A percentile compares a stretch with the other conserved stretches of the same genome.
Conservation (phyloP, 2,113 vertebrate genomes). For the Sarotherodon lohbergeri region DNA sequence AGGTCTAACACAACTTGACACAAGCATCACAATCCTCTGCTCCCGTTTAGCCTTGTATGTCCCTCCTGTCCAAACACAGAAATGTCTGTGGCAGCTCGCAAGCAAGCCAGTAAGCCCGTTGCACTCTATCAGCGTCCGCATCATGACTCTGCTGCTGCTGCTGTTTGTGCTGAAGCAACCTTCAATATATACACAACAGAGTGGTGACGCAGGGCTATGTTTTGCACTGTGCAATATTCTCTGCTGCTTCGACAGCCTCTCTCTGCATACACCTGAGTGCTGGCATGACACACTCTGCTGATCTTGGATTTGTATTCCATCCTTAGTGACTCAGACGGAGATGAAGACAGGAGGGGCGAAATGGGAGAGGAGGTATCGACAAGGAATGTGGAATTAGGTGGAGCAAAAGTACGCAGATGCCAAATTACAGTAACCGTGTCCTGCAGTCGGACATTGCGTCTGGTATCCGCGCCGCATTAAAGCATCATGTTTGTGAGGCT, state of each 20-base stretch:
- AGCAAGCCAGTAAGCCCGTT: neutral
- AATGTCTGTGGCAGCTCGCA: neutral
- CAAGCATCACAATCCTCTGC: slow-evolving; percentile 20
- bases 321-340: neutral
- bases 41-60: slow-evolving; percentile 24
- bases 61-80: slow-evolving; percentile 35
- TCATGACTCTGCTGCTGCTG: slow-evolving; percentile 19
- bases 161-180: slow-evolving; percentile 12
- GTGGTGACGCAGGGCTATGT: slow-evolving; percentile 30
- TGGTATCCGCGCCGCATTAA: neutral
- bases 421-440: neutral
- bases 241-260: slow-evolving; percentile 33
- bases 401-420: neutral
- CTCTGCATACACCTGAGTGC: slow-evolving; percentile 33
- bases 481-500: neutral
- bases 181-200: slow-evolving; percentile 10
- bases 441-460: neutral
- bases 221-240: slow-evolving; percentile 29
- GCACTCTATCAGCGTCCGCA: slow-evolving; percentile 12
- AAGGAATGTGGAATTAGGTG: neutral
- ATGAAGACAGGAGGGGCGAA: neutral
- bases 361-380: neutral
- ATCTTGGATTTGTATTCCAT: slow-evolving; percentile 31
- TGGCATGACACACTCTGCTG: slow-evolving; percentile 33
- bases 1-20: slow-evolving; percentile 37